Evolutionary conservation across 2,113 vertebrate species (phyloP).

Genomic region (Chaetodon auriga): DNA sequence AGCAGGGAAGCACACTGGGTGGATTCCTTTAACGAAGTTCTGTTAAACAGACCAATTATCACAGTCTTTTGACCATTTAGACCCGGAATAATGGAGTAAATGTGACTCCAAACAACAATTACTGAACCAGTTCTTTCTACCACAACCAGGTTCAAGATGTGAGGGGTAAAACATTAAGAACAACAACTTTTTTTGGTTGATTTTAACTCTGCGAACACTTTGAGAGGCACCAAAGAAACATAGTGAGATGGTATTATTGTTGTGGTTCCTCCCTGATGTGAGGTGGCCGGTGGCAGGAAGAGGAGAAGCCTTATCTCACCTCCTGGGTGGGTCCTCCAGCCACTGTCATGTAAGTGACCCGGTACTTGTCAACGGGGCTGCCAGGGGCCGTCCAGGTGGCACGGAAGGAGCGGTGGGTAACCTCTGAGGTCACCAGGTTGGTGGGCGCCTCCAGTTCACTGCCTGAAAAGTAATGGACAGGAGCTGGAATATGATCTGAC

Average conservation of each 20-base stretch:
- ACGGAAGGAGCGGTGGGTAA: conserved; percentile 91
- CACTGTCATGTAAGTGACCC: conserved; percentile 87
- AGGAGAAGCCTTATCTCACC: conserved; percentile 76
- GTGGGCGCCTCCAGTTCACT: conserved; percentile 79
- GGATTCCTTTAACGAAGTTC: conserved; percentile 13
- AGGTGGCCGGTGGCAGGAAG: neutral
- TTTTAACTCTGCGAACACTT: neutral
- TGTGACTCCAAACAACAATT: neutral
- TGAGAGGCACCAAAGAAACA: neutral
- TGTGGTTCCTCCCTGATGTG: neutral
- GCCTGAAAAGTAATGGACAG: conserved; percentile 43
- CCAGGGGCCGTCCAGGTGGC: conserved; percentile 90
- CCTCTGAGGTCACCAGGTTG: conserved; percentile 91
- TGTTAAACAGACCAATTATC: conserved; percentile 25
- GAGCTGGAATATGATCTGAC: conserved; percentile 28
- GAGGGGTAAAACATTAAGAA: neutral
- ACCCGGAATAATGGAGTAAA: neutral
- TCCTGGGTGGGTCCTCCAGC: conserved; percentile 87
- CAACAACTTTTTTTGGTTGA: neutral
- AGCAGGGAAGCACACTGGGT: neutral
- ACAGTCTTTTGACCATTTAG: neutral
- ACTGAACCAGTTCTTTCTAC: neutral
- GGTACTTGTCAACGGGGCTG: conserved; percentile 90
- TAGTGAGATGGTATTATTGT: neutral
- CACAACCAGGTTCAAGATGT: neutral